A percentile compares a stretch with the other conserved stretches of the same genome.
phyloP scores from a whole-genome alignment of 2,113 vertebrate genomes.

The Brachionichthys hirsutus region DNA sequence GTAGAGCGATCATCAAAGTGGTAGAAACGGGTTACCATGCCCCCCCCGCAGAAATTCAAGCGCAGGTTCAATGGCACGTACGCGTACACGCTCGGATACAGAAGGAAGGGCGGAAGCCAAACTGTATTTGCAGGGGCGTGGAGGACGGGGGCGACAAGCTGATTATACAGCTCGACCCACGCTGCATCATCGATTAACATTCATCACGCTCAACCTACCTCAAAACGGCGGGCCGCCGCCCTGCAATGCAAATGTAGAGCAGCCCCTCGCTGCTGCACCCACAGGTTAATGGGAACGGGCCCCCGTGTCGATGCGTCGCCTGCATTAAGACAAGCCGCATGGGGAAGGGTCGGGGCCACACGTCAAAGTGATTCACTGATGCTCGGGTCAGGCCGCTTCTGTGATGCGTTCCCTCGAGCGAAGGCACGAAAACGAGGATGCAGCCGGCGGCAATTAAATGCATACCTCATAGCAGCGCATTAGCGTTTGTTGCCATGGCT shows the following conservation, averaged over 20 bases:
- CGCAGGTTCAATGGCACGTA: constrained; percentile 51
- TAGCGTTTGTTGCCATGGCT: background rate
- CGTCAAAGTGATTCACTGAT: constrained; percentile 33
- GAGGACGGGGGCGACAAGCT: constrained; percentile 54
- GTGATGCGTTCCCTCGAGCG: constrained; percentile 17
- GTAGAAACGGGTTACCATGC: constrained; percentile 13
- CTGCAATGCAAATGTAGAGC: constrained; percentile 58
- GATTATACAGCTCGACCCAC: constrained; percentile 67
- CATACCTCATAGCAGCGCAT: background rate
- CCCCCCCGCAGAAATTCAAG: constrained; percentile 45
- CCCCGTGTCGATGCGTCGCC: constrained; percentile 46
- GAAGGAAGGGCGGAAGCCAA: constrained; percentile 54
- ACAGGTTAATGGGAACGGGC: constrained; percentile 70
- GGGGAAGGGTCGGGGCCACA: constrained; percentile 58
- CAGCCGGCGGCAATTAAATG: constrained; percentile 9
- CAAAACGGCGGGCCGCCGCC: constrained; percentile 40
- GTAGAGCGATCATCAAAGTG: constrained; percentile 30
- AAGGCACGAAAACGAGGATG: constrained; percentile 18
- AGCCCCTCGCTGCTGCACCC: constrained; percentile 16
- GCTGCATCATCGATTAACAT: constrained; percentile 74
- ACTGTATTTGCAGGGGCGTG: constrained; percentile 54
- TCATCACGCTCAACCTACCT: constrained; percentile 74
- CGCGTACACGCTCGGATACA: constrained; percentile 57
- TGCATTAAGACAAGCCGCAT: constrained; percentile 60
- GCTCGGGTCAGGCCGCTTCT: constrained; percentile 32